phyloP scores from a whole-genome alignment of 2,113 vertebrate genomes.

The Psittacus erithacus region DNA sequence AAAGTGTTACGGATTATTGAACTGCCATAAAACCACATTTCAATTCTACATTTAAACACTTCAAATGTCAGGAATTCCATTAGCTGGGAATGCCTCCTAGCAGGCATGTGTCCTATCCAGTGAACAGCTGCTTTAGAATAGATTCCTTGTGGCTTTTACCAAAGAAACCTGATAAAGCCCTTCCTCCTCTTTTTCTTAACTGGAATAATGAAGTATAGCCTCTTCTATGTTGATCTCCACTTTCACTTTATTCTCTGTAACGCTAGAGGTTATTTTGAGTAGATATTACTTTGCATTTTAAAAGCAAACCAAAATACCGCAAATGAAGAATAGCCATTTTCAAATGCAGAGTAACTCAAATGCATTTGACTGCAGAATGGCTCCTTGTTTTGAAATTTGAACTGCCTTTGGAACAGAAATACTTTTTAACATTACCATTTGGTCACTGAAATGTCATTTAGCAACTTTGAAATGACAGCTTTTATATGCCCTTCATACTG shows the following conservation, averaged over 20 bases:
- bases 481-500: neutral
- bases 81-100: neutral
- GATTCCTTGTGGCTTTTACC: neutral
- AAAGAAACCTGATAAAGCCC: neutral
- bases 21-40: neutral
- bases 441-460: neutral
- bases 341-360: neutral
- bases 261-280: neutral
- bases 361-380: neutral
- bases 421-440: neutral
- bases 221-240: neutral
- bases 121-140: neutral
- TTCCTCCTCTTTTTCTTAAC: neutral
- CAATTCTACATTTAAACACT: neutral
- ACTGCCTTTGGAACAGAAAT: neutral
- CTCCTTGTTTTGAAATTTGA: neutral
- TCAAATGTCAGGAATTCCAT: neutral
- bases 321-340: neutral
- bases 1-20: neutral
- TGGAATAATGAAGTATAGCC: neutral
- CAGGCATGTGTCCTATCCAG: neutral
- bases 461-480: neutral
- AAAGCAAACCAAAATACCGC: neutral
- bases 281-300: neutral
- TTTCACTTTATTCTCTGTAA: neutral